Conservation (phyloP, 2,113 vertebrate genomes). For the Labeo catla region DNA sequence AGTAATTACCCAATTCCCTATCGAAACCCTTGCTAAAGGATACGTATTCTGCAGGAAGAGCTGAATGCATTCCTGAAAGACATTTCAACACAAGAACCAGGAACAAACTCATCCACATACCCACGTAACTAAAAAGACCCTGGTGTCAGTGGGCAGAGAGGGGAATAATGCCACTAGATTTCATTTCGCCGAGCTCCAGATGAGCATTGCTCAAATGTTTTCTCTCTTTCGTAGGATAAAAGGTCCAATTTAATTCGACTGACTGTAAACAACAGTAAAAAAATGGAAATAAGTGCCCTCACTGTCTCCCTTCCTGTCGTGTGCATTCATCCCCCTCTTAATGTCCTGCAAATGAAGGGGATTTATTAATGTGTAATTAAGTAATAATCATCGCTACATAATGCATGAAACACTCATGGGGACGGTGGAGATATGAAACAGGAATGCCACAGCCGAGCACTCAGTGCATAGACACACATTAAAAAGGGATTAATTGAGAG, state of each 20-base stretch:
- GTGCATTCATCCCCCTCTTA: constrained; percentile 77
- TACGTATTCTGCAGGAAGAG: constrained; percentile 2
- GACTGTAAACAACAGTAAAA: constrained; percentile 64
- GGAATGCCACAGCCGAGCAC: constrained; percentile 63
- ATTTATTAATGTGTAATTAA: constrained; percentile 87
- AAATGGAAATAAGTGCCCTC: constrained; percentile 59
- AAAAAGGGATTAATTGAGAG: constrained; percentile 81
- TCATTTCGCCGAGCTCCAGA: constrained; percentile 47
- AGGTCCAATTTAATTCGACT: constrained; percentile 62
- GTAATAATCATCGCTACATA: constrained; percentile 84
- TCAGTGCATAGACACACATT: constrained; percentile 77
- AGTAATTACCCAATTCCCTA: constrained; percentile 35
- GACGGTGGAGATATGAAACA: constrained; percentile 70
- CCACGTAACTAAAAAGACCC: not conserved
- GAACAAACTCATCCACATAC: constrained; percentile 16
- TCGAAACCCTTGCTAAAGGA: constrained; percentile 9
- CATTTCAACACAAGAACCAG: not conserved
- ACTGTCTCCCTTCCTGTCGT: constrained; percentile 62
- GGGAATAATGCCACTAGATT: constrained; percentile 65
- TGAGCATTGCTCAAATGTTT: constrained; percentile 34
- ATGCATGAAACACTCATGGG: constrained; percentile 81
- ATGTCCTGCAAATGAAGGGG: constrained; percentile 84
- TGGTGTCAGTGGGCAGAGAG: constrained; percentile 34
- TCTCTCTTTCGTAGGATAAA: constrained; percentile 56
- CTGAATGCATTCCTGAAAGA: constrained; percentile 9